phyloP scores from a whole-genome alignment of 64 coral and sea anemone species.

The Montipora capricornis region DNA sequence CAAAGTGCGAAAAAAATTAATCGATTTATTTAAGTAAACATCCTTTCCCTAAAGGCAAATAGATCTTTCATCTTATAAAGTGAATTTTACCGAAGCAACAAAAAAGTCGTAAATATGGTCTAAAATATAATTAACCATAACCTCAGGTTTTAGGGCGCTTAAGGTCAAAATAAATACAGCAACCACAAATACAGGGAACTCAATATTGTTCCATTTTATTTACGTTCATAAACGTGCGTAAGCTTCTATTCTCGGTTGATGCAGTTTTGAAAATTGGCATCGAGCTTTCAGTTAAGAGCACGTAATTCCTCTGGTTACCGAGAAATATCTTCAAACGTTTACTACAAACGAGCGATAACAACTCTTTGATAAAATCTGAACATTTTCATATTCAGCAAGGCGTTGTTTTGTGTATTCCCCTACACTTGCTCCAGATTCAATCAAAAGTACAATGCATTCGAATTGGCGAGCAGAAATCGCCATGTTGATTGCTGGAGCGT shows the following conservation, averaged over 20 bases:
- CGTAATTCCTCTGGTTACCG: no score
- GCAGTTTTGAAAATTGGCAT: neutral
- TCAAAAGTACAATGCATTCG: constrained; percentile 69
- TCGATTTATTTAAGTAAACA: no score
- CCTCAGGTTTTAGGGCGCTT: neutral
- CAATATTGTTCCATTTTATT: neutral
- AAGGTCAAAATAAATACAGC: neutral
- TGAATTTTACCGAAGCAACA: neutral
- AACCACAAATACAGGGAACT: neutral
- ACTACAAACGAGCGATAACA: constrained; percentile 68
- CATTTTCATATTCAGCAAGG: constrained; percentile 64
- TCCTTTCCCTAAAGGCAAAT: no score
- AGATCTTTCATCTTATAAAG: neutral
- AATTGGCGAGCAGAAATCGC: constrained; percentile 54
- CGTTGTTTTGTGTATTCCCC: constrained; percentile 56
- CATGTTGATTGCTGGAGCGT: constrained; percentile 8
- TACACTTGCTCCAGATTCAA: constrained; percentile 71
- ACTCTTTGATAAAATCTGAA: constrained; percentile 57
- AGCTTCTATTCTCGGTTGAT: neutral
- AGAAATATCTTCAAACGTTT: constrained; percentile 8
- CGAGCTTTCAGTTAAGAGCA: neutral
- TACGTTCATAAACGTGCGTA: neutral
- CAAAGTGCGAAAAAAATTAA: no score
- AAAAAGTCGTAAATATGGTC: neutral
- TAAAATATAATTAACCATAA: no score